phyloP scores from a whole-genome alignment of 2,113 vertebrate species.

The Telmatochromis sp. region DNA sequence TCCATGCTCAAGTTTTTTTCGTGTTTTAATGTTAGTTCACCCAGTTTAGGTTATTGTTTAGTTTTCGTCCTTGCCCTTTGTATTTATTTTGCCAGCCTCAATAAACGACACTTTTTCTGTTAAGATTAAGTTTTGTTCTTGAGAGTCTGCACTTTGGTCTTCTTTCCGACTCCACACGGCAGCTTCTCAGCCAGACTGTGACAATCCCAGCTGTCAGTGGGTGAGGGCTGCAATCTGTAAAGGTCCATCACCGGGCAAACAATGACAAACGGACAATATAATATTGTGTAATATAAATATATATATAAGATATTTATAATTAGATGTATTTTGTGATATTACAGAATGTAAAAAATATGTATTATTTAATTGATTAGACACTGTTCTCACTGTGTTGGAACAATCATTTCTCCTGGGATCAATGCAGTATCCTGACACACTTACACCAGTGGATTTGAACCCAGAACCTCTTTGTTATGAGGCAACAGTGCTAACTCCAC shows the following conservation, averaged over 20 bases:
- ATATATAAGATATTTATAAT: neutral
- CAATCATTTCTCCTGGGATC: neutral
- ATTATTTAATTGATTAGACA: accelerated
- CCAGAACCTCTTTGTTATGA: neutral
- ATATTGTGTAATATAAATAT: neutral
- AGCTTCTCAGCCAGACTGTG: neutral
- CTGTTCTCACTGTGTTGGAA: neutral
- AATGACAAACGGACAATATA: neutral
- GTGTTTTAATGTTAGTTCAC: neutral
- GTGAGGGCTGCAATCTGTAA: neutral
- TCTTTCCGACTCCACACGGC: neutral
- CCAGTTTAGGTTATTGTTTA: neutral
- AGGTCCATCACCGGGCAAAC: neutral
- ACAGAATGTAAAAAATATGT: neutral
- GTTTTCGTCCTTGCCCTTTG: neutral
- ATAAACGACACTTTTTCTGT: neutral
- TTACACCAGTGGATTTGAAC: neutral
- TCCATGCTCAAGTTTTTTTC: neutral
- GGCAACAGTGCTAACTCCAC: neutral
- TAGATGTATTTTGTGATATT: neutral
- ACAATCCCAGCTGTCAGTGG: neutral
- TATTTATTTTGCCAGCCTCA: neutral
- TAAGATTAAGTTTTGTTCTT: neutral
- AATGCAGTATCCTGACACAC: neutral
- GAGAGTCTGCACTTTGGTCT: accelerated